Evolutionary conservation across 2,888 invertebrate species (phyloP).

Genomic region (Andrena chrysosceles): DNA sequence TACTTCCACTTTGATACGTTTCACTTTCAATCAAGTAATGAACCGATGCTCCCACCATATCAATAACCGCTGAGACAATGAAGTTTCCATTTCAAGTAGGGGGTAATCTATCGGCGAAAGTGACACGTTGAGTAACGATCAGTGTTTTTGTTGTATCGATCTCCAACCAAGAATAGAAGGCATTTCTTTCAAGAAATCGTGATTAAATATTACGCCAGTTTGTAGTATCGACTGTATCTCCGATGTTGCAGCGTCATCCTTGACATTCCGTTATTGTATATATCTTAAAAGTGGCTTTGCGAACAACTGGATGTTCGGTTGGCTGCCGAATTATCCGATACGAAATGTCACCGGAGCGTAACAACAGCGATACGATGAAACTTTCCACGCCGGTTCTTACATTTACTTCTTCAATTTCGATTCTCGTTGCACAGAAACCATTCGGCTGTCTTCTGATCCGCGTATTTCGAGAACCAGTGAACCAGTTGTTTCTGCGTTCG

Average conservation of each 20-base stretch:
- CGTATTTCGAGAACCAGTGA: conserved; percentile 10
- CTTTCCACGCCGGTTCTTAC: conserved; percentile 6
- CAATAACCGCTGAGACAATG: background rate
- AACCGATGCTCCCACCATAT: background rate
- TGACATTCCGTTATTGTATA: background rate
- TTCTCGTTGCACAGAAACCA: too few relatives aligned
- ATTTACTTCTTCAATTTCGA: background rate
- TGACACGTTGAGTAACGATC: too few relatives aligned
- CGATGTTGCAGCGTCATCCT: background rate
- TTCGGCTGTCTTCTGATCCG: conserved; percentile 10
- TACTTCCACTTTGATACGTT: background rate
- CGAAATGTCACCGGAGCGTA: conserved; percentile 30
- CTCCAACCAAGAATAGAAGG: too few relatives aligned
- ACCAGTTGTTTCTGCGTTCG: background rate
- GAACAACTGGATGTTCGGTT: background rate
- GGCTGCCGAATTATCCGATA: conserved; percentile 4
- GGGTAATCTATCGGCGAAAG: too few relatives aligned
- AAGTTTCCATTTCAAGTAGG: background rate
- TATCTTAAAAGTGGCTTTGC: background rate
- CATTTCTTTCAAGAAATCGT: too few relatives aligned
- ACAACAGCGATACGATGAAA: conserved; percentile 44
- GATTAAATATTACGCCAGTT: background rate
- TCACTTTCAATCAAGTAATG: background rate
- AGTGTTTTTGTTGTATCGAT: too few relatives aligned
- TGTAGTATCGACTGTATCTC: background rate